Percentiles rank a stretch among this genome's conserved stretches.
Evolutionary conservation across 2,113 vertebrate genomes (phyloP).

Genomic region (Oncorhynchus nerka): DNA sequence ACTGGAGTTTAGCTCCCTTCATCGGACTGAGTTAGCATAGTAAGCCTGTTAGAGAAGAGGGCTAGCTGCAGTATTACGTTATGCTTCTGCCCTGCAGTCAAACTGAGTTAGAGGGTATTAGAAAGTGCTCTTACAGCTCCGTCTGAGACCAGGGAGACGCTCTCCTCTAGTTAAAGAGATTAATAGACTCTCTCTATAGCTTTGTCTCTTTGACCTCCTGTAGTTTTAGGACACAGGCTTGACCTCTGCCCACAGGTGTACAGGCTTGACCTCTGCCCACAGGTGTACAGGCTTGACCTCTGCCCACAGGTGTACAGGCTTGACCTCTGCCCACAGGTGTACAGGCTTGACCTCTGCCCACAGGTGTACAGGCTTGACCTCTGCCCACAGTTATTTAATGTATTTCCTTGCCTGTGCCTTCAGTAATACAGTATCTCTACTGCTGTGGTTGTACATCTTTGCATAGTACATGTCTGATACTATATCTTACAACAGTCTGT

Average conservation of each 20-base stretch:
- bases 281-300: too few species aligned
- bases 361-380: not conserved
- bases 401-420: not conserved
- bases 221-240: not conserved
- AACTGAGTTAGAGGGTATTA: slow-evolving; percentile 7
- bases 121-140: slow-evolving; percentile 37
- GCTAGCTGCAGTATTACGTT: slow-evolving; percentile 32
- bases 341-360: not conserved
- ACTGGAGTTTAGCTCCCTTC: slow-evolving; percentile 13
- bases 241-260: not conserved
- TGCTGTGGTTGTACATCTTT: not conserved
- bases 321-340: not conserved
- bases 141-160: slow-evolving; percentile 20
- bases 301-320: not conserved
- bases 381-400: not conserved
- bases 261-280: too few species aligned
- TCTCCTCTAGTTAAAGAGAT: slow-evolving; percentile 19
- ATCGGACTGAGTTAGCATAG: slow-evolving; percentile 36
- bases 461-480: not conserved
- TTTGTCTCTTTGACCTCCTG: slow-evolving; percentile 28
- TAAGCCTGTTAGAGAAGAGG: slow-evolving; percentile 42
- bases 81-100: slow-evolving; percentile 7
- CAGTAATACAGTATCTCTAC: not conserved
- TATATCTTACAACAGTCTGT: not conserved
- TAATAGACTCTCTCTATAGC: not conserved